These are phyloP conservation scores for Gambusia yucatana DNA, from an alignment of 2,797 vertebrate species.

Conservation along the genomic window DNA sequence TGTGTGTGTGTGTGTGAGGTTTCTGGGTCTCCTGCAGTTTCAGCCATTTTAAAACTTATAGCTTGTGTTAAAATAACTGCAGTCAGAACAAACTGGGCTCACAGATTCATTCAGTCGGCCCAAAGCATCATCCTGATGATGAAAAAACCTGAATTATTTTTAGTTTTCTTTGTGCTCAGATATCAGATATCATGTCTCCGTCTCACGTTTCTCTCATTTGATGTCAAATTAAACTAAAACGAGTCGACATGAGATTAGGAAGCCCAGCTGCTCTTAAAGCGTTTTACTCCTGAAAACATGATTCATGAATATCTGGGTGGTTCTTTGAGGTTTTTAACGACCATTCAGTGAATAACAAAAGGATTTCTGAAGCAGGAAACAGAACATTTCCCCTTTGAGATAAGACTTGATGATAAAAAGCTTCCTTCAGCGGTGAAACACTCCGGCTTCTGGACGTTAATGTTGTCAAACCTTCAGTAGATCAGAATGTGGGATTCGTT, in stretches of 20 bases:
- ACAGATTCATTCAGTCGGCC: background rate
- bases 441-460: background rate
- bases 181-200: background rate
- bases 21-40: background rate
- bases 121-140: background rate
- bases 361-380: constrained; percentile 8
- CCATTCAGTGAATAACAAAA: background rate
- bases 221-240: background rate
- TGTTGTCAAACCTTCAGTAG: background rate
- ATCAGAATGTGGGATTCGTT: background rate
- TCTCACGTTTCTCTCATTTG: background rate
- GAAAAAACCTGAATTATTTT: background rate
- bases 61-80: background rate
- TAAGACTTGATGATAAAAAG: background rate
- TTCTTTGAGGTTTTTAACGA: background rate
- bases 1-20: background rate
- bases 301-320: background rate
- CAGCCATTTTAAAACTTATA: background rate
- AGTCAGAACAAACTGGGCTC: background rate
- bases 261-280: background rate
- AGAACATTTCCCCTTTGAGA: background rate
- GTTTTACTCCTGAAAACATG: background rate
- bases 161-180: background rate
- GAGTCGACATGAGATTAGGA: background rate
- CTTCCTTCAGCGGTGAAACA: background rate